phyloP scores from a whole-genome alignment of 2,113 vertebrate genomes.

The Mesembrinibis cayennensis region DNA sequence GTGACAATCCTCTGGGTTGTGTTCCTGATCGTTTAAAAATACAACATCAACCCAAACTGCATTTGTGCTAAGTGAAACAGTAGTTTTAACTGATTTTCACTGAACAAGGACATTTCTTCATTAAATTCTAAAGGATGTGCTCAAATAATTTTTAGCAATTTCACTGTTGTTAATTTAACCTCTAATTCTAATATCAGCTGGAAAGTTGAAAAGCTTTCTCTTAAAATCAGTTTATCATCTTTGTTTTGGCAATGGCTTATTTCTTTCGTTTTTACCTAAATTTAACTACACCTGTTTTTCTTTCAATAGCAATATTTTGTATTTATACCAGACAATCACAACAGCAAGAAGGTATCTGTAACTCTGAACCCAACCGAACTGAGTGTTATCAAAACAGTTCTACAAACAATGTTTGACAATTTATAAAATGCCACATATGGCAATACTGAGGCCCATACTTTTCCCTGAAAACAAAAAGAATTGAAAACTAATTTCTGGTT shows the following conservation, averaged over 20 bases:
- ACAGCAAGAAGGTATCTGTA: not conserved
- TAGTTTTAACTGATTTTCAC: not conserved
- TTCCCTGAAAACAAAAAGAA: not conserved
- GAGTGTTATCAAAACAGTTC: not conserved
- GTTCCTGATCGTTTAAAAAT: not conserved
- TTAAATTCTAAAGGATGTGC: not conserved
- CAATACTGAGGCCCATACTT: not conserved
- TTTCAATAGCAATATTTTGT: not conserved
- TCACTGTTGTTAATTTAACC: not conserved
- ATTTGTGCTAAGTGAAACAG: not conserved
- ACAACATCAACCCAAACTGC: not conserved
- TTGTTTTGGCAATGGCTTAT: not conserved
- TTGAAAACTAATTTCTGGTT: not conserved
- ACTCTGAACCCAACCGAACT: not conserved
- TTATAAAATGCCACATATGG: not conserved
- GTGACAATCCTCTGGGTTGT: not conserved
- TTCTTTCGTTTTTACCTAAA: not conserved
- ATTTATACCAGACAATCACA: not conserved
- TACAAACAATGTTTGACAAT: not conserved
- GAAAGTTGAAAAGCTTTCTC: not conserved
- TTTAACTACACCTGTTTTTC: not conserved
- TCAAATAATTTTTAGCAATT: not conserved
- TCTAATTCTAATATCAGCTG: not conserved
- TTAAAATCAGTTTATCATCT: not conserved
- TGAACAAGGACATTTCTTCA: not conserved